Evolutionary conservation across 2,113 vertebrate species (phyloP).

Genomic region (Cathartes aura): DNA sequence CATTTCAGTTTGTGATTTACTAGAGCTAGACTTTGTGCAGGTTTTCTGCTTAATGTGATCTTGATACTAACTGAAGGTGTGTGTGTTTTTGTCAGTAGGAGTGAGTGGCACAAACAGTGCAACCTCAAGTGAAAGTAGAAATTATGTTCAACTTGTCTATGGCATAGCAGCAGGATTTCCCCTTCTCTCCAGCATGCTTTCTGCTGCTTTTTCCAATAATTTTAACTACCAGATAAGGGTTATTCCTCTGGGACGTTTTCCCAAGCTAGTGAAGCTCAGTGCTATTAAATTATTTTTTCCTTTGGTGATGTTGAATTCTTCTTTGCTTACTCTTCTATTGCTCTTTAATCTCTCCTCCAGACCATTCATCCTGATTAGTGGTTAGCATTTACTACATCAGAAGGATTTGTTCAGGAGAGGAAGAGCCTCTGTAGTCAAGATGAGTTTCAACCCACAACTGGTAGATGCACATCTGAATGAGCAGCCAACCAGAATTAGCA

Average conservation of each 20-base stretch:
- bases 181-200: background rate
- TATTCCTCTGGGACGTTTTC: background rate
- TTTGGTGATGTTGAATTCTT: background rate
- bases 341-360: background rate
- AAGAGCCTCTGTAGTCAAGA: background rate
- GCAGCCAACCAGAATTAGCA: background rate
- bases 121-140: background rate
- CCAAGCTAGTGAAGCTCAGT: background rate
- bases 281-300: background rate
- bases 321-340: background rate
- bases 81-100: background rate
- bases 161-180: background rate
- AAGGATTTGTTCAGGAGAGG: background rate
- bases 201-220: background rate
- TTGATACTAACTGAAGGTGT: background rate
- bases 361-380: background rate
- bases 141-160: background rate
- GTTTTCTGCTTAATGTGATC: background rate
- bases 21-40: background rate
- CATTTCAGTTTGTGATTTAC: slow-evolving; percentile 2
- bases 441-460: background rate
- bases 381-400: background rate
- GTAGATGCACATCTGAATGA: background rate
- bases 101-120: background rate
- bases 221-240: background rate